These are phyloP conservation scores for Gymnothorax reevesii DNA, from an alignment of 2,797 vertebrate species.

Conservation along the genomic window DNA sequence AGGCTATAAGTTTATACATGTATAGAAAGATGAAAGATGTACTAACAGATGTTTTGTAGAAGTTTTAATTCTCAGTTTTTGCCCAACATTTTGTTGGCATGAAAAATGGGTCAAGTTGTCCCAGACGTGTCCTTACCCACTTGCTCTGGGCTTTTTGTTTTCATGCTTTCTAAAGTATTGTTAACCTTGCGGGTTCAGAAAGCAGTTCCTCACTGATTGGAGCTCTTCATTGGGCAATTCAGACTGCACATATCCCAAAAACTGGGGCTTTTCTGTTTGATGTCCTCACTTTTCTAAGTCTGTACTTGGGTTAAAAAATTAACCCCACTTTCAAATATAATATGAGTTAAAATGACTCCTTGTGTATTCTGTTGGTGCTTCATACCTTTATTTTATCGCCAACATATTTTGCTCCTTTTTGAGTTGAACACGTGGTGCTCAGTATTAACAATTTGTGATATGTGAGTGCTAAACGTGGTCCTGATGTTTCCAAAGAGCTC, in stretches of 20 bases:
- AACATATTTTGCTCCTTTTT: background rate
- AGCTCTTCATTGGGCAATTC: background rate
- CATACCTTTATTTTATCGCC: background rate
- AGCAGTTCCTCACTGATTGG: background rate
- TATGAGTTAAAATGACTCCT: background rate
- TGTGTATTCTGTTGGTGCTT: background rate
- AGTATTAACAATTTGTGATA: background rate
- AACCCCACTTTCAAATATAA: slow-evolving; percentile 13
- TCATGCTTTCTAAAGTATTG: slow-evolving; percentile 24
- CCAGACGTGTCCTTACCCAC: slow-evolving; percentile 52
- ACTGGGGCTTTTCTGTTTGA: background rate
- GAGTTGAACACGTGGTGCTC: background rate
- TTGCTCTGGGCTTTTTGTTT: slow-evolving; percentile 37
- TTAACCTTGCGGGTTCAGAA: background rate
- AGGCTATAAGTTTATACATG: slow-evolving; percentile 50
- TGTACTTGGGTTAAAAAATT: background rate
- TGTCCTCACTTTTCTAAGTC: slow-evolving; percentile 6
- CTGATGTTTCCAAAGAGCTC: slow-evolving; percentile 1
- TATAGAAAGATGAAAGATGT: slow-evolving; percentile 43
- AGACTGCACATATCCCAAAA: background rate
- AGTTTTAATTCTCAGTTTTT: slow-evolving; percentile 25
- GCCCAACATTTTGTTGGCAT: slow-evolving; percentile 28
- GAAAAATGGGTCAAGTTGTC: slow-evolving; percentile 29
- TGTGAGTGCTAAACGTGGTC: background rate
- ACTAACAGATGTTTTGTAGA: slow-evolving; percentile 34